Evolutionary conservation across 2,888 invertebrate genomes (phyloP).

Genomic region (Pemphredon lugubris): DNA sequence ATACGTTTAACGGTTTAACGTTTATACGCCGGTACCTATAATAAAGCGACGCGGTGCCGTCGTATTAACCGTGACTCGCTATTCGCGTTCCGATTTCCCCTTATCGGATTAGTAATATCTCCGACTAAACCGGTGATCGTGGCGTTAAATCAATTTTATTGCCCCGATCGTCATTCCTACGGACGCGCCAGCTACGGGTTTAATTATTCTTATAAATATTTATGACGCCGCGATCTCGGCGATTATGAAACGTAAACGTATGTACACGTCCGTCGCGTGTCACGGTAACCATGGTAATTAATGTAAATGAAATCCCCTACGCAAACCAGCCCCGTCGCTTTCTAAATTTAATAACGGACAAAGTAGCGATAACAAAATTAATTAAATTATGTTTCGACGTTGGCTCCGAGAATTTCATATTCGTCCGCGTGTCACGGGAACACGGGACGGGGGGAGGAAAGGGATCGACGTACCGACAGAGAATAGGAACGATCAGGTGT

Average conservation of each 20-base stretch:
- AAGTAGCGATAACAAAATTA: background rate
- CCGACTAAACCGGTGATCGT: background rate
- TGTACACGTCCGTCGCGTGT: background rate
- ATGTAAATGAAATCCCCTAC: conserved; percentile 18
- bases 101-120: conserved; percentile 12
- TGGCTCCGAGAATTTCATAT: too few relatives aligned
- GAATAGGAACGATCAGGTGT: background rate
- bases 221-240: conserved; percentile 9
- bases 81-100: conserved; percentile 18
- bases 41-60: conserved; percentile 17
- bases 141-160: conserved; percentile 15
- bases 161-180: conserved; percentile 9
- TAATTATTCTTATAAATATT: conserved; percentile 47
- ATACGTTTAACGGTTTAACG: conserved; percentile 17
- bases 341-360: background rate
- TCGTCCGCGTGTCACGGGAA: too few relatives aligned
- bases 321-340: background rate
- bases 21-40: background rate
- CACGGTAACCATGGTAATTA: too few relatives aligned
- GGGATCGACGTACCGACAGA: conserved; percentile 1
- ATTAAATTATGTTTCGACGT: background rate
- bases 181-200: conserved; percentile 9
- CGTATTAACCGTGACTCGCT: conserved; percentile 29
- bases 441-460: background rate
- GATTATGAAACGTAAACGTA: background rate